phyloP scores from a whole-genome alignment of 2,113 vertebrate genomes.

The Crotalus viridis region DNA sequence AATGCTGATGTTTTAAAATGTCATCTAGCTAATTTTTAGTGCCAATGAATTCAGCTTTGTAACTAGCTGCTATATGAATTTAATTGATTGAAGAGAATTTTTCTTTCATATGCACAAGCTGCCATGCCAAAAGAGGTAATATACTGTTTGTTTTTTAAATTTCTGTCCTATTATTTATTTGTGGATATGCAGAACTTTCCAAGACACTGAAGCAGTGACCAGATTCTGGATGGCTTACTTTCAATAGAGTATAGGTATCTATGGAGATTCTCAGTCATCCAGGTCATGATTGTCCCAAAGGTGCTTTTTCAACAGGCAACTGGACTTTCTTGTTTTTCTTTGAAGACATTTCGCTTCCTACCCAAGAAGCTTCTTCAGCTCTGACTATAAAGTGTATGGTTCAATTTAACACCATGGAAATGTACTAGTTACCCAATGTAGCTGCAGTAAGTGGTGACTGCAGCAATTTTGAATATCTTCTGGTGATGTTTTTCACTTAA shows the following conservation, averaged over 20 bases:
- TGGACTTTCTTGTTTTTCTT: too few relatives aligned
- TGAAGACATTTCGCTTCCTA: too few relatives aligned
- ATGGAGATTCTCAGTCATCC: too few relatives aligned
- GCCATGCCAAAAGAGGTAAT: background rate
- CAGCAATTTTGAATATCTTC: background rate
- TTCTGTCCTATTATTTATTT: background rate
- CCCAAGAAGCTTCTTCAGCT: too few relatives aligned
- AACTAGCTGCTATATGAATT: background rate
- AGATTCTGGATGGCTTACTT: background rate
- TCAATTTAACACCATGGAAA: background rate
- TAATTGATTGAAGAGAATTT: background rate
- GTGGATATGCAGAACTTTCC: background rate
- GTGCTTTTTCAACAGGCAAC: too few relatives aligned
- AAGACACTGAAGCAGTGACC: too few relatives aligned
- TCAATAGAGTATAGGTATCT: background rate
- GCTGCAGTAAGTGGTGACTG: background rate
- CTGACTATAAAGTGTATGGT: background rate
- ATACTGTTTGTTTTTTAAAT: background rate
- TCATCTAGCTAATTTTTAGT: background rate
- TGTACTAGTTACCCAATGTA: background rate
- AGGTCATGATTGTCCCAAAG: too few relatives aligned
- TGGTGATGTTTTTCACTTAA: background rate
- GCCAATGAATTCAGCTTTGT: background rate
- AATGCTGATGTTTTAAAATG: background rate
- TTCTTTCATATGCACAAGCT: background rate